A percentile compares a stretch with the other conserved stretches of the same genome.
Evolutionary conservation across 2,888 invertebrate species (phyloP).

Genomic region (Rhagium mordax): DNA sequence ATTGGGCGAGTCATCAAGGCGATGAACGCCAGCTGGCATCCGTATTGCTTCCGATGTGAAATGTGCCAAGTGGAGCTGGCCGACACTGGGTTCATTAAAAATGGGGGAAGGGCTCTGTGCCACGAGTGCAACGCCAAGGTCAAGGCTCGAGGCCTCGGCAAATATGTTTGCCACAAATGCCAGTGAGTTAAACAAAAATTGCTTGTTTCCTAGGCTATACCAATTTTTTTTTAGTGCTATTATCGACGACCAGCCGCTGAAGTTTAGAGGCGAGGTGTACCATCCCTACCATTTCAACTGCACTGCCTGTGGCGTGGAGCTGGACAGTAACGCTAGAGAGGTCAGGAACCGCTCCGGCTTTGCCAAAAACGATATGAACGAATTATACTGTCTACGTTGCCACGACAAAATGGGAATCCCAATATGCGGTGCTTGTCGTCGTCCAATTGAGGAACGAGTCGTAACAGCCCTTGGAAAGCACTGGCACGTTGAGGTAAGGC

Average conservation of each 20-base stretch:
- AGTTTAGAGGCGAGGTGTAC: conserved; percentile 96
- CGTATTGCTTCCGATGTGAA: conserved; percentile 97
- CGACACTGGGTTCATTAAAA: conserved; percentile 97
- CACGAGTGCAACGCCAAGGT: conserved; percentile 97
- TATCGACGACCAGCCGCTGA: conserved; percentile 91
- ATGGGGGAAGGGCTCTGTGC: conserved; percentile 90
- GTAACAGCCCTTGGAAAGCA: conserved; percentile 98
- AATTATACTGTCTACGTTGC: conserved; percentile 96
- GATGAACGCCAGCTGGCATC: conserved; percentile 99
- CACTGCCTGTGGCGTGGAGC: conserved; percentile 90
- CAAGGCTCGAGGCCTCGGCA: conserved; percentile 94
- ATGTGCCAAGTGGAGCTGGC: conserved; percentile 93
- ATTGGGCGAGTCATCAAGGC: conserved; percentile 99
- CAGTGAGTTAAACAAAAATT: conserved; percentile 79
- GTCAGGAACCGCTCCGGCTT: conserved; percentile 93
- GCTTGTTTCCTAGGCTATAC: not conserved
- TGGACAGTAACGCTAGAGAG: conserved; percentile 96
- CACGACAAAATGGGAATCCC: conserved; percentile 99
- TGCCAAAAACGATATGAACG: conserved; percentile 93
- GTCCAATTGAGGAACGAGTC: conserved; percentile 98
- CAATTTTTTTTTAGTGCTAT: conserved; percentile 77
- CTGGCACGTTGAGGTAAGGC: conserved; percentile 94
- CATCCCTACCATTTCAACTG: conserved; percentile 99
- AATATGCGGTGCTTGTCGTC: conserved; percentile 99
- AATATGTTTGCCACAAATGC: conserved; percentile 98